Conservation (phyloP, 2,797 vertebrate genomes). For the Trachurus trachurus region DNA sequence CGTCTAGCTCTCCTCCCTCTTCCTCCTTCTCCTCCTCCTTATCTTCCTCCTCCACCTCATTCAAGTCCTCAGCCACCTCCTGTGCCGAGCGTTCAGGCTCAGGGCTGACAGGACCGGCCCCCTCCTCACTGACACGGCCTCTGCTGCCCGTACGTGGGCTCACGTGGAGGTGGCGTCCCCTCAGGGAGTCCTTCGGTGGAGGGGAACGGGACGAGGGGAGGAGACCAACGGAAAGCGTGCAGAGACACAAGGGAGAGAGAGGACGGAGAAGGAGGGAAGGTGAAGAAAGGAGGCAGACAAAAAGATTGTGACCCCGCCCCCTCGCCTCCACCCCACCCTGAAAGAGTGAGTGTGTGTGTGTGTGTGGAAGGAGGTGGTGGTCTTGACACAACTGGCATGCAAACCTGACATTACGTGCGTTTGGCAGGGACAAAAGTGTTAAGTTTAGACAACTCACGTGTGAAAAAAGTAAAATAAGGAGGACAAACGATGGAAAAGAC, state of each 20-base stretch:
- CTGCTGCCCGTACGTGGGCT: slow-evolving; percentile 55
- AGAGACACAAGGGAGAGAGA: slow-evolving; percentile 69
- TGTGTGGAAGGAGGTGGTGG: background rate
- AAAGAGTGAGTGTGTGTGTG: background rate
- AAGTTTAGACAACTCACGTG: too few relatives aligned
- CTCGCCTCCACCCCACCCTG: background rate
- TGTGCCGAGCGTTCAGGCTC: slow-evolving; percentile 33
- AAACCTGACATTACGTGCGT: slow-evolving; percentile 14
- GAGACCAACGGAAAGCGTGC: slow-evolving; percentile 57
- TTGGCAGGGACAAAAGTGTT: background rate
- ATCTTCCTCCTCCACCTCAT: slow-evolving; percentile 9
- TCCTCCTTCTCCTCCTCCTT: slow-evolving; percentile 7
- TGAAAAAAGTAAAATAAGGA: background rate
- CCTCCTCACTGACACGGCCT: slow-evolving; percentile 63
- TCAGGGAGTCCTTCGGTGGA: slow-evolving; percentile 83
- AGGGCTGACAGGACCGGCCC: slow-evolving; percentile 49
- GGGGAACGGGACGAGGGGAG: slow-evolving; percentile 29
- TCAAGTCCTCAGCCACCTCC: slow-evolving; percentile 44
- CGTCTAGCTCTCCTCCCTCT: background rate
- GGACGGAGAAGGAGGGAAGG: slow-evolving; percentile 43
- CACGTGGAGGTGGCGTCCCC: slow-evolving; percentile 60
- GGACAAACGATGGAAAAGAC: background rate
- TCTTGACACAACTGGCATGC: slow-evolving; percentile 38
- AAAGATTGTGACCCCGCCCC: slow-evolving; percentile 12
- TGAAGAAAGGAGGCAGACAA: slow-evolving; percentile 47